These are phyloP conservation scores for Todus mexicanus DNA, from an alignment of 2,797 vertebrate species.

Conservation along the genomic window DNA sequence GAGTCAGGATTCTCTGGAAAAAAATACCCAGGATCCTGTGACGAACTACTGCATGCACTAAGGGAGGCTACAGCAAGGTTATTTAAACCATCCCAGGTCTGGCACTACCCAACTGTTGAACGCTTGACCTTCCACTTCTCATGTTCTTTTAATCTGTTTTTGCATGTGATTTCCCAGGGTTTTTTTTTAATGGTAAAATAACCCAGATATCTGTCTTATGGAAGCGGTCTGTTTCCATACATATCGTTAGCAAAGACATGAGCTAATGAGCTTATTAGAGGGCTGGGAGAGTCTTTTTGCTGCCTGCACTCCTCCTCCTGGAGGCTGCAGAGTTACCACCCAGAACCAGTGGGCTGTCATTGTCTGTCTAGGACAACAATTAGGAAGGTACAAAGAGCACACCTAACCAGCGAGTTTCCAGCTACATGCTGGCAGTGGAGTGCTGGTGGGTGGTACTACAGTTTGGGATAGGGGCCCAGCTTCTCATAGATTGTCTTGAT, in stretches of 20 bases:
- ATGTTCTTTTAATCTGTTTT: slow-evolving; percentile 36
- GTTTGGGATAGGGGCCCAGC: background rate
- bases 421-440: background rate
- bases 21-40: background rate
- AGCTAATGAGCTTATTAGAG: background rate
- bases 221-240: background rate
- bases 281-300: background rate
- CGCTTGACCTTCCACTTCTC: slow-evolving; percentile 21
- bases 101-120: slow-evolving; percentile 37
- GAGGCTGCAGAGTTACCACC: background rate
- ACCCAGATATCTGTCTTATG: background rate
- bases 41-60: slow-evolving; percentile 5
- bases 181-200: background rate
- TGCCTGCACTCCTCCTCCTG: background rate
- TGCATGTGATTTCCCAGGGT: background rate
- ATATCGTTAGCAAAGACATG: background rate
- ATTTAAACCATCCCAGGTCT: slow-evolving; percentile 31
- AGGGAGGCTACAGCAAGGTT: slow-evolving; percentile 34
- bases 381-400: background rate
- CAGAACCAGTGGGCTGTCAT: background rate
- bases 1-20: slow-evolving; percentile 42
- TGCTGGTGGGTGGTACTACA: background rate
- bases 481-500: background rate
- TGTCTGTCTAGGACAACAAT: background rate
- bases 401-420: background rate